These are phyloP conservation scores for Bombyx huttoni DNA, from an alignment of 2,888 invertebrate genomes.

Conservation along the genomic window DNA sequence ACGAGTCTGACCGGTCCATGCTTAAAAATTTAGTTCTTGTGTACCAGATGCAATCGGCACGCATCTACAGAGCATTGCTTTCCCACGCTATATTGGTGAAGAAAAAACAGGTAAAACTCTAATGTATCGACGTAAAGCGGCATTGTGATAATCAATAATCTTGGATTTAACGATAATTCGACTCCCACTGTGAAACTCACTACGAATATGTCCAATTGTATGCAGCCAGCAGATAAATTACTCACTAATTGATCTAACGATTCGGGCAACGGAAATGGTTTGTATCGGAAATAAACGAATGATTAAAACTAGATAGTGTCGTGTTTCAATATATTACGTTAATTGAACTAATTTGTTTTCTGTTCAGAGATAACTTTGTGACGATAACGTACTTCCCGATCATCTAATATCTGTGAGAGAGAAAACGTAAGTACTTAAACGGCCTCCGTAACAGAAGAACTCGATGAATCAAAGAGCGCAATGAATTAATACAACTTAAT, in stretches of 20 bases:
- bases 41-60: conserved; percentile 36
- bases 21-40: conserved; percentile 45
- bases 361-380: conserved; percentile 3
- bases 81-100: conserved; percentile 54
- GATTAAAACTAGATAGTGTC: conserved; percentile 21
- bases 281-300: conserved; percentile 8
- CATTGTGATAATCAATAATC: conserved; percentile 39
- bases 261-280: neutral
- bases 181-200: conserved; percentile 22
- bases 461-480: neutral
- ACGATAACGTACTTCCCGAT: conserved; percentile 3
- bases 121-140: conserved; percentile 21
- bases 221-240: conserved; percentile 16
- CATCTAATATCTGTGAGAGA: neutral
- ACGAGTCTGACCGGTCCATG: conserved; percentile 38
- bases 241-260: conserved; percentile 26
- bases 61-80: conserved; percentile 30
- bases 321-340: conserved; percentile 17
- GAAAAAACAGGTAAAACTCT: conserved; percentile 5
- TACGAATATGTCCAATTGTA: conserved; percentile 9
- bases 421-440: neutral
- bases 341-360: conserved; percentile 17
- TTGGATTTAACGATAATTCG: conserved; percentile 21
- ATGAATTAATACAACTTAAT: neutral
- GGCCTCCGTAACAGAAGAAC: neutral